A percentile compares a stretch with the other conserved stretches of the same genome.
These are phyloP conservation scores for Orius laevigatus DNA, from an alignment of 1,140 invertebrate species.

Conservation along the genomic window DNA sequence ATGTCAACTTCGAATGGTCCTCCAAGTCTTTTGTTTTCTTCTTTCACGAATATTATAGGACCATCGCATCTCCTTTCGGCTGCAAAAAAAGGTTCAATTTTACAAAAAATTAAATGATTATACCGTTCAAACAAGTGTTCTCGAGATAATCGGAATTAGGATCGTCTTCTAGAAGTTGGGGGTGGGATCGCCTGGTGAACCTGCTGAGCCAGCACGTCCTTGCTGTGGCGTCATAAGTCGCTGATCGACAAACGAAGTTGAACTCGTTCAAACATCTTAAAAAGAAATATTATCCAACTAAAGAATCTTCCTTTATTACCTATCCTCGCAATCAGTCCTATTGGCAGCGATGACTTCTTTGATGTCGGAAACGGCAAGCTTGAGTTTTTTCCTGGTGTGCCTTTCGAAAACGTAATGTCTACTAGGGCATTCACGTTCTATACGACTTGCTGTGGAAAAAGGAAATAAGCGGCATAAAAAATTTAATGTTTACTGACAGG, in stretches of 20 bases:
- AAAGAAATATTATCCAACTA: no score
- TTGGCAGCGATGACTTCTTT: conserved; percentile 66
- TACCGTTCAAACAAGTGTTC: conserved; percentile 78
- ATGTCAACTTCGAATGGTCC: conserved; percentile 76
- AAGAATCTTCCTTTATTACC: no score
- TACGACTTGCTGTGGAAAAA: conserved; percentile 51
- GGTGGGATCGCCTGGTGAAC: conserved; percentile 68
- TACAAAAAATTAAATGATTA: conserved; percentile 15
- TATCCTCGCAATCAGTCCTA: conserved; percentile 76
- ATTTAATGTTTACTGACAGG: conserved; percentile 44
- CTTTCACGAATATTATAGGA: conserved; percentile 68
- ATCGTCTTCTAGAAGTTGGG: conserved; percentile 64
- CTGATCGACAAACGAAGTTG: conserved; percentile 70
- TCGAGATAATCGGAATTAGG: conserved; percentile 77
- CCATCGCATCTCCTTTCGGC: conserved; percentile 72
- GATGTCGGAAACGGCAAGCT: conserved; percentile 54
- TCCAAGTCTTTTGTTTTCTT: conserved; percentile 70
- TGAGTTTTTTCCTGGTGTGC: conserved; percentile 64
- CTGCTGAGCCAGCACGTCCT: conserved; percentile 61
- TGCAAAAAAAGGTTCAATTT: conserved; percentile 26
- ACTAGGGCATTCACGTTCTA: conserved; percentile 72
- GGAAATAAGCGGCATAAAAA: background rate
- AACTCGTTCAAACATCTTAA: conserved; percentile 69
- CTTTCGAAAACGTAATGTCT: conserved; percentile 73
- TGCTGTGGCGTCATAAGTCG: conserved; percentile 57